These are phyloP conservation scores for Vidua chalybeata DNA, from an alignment of 2,113 vertebrate genomes.

Conservation along the genomic window DNA sequence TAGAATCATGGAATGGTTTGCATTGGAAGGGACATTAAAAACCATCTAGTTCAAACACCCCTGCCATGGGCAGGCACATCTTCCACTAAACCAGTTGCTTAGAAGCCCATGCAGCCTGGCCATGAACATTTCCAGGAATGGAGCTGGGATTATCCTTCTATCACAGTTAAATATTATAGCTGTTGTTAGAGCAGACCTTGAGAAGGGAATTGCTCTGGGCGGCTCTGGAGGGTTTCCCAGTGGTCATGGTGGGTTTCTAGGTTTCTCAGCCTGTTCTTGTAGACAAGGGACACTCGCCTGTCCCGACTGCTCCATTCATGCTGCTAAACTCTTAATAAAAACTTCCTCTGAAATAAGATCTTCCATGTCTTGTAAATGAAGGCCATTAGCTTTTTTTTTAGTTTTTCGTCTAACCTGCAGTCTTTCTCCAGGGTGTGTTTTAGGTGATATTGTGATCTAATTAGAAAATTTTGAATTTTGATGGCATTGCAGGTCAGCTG, in stretches of 20 bases:
- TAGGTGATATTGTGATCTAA: not conserved
- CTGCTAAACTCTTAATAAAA: not conserved
- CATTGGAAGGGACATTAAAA: not conserved
- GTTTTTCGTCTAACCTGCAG: not conserved
- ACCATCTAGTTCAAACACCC: not conserved
- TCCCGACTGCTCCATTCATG: not conserved
- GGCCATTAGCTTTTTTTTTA: not conserved
- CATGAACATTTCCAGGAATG: not conserved
- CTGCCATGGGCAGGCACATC: not conserved
- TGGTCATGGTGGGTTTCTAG: not conserved
- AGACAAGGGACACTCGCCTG: not conserved
- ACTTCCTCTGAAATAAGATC: not conserved
- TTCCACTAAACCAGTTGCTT: not conserved
- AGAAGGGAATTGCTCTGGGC: not conserved
- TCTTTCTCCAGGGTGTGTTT: not conserved
- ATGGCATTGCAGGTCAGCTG: not conserved
- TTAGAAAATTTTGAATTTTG: not conserved
- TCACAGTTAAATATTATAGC: not conserved
- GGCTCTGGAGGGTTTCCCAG: not conserved
- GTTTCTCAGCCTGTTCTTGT: not conserved
- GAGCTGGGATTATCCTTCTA: not conserved
- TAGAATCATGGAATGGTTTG: not conserved
- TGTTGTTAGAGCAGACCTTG: not conserved
- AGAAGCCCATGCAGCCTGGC: fast-evolving
- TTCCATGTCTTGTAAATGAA: not conserved